Evolutionary conservation across 2,113 vertebrate genomes (phyloP), one percentile per base, ranked within the genome.

Genomic region (Pipra filicauda): DNA sequence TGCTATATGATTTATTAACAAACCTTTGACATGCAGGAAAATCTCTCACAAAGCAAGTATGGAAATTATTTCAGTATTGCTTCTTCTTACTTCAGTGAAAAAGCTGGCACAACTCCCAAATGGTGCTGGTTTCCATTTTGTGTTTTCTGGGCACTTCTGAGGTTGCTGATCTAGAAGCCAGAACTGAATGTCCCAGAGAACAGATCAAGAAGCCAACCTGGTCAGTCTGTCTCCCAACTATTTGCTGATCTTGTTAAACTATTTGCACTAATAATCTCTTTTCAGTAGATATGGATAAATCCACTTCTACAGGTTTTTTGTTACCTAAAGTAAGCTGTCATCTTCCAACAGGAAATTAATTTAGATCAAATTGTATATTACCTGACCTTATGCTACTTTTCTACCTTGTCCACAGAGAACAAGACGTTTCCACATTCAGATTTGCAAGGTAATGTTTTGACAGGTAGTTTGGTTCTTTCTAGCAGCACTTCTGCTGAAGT

Each of bases 21-120:
- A 74, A 89, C 37, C 43, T 95, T 55, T 87, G 59, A 92, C 33
- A 95, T 46, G 51, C 35, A 66, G 23, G 31, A 84, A 94, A 94
- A 95, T 74, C 27, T 88, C 58, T 85, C 71, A 62, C 49, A 83
- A 92, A 88, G 55, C 48, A 91, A 52, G 64, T 33, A 80, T 54
- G 64, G 74, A 91, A 84, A 77, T 62, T 2, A 52, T 61, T 94
- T 95, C 48, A 51, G 54, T 70, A 78, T n/a, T 48, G 24, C 51
- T 90, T 21, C 43, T 91, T 92, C 51, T 91, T 78, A 48, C 54
- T 73, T 70, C 49, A 89, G 67, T 27, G 37, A 94, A 97, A 97
- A 85, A 64, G 61, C 89, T 70, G 71, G 30, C 44, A 85, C 8
- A 85, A 83, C 2, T 33, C 39, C 8, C 28, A 59, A 62, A 73